Conservation (phyloP, 2,888 invertebrate species). For the Onchidella celtica region DNA sequence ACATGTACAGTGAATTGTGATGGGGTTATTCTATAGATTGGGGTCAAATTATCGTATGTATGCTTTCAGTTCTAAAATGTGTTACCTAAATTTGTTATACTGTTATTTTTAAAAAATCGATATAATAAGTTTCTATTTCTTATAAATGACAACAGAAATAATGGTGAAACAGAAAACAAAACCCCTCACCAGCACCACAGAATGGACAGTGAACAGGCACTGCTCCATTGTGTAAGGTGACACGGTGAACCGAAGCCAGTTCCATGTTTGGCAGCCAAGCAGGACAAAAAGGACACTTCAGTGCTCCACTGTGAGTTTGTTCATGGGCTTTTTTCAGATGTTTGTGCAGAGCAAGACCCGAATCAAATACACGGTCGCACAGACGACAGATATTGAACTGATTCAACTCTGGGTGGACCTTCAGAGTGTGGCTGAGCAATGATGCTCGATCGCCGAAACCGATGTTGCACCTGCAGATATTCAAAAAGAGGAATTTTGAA, state of each 20-base stretch:
- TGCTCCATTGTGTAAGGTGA: constrained; percentile 41
- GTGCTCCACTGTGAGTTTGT: constrained; percentile 35
- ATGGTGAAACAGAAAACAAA: neutral
- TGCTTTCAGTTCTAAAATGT: no score
- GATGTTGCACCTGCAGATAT: constrained; percentile 38
- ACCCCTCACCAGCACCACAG: constrained; percentile 43
- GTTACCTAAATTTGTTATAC: no score
- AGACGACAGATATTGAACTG: constrained; percentile 43
- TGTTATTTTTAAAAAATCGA: no score
- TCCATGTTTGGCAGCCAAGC: constrained; percentile 49
- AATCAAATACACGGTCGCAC: constrained; percentile 42
- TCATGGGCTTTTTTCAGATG: constrained; percentile 46
- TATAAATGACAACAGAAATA: neutral
- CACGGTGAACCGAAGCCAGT: constrained; percentile 35
- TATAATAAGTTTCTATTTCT: neutral
- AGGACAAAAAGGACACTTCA: constrained; percentile 45
- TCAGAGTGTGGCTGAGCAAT: constrained; percentile 41
- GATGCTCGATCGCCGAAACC: constrained; percentile 33
- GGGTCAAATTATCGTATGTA: no score
- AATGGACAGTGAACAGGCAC: constrained; percentile 48
- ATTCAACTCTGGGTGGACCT: constrained; percentile 45
- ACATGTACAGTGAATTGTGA: no score
- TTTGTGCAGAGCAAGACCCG: constrained; percentile 21
- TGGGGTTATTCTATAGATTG: no score
- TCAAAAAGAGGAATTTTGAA: no score